Conservation (phyloP, 2,113 vertebrate species). For the Periophthalmodon schlosseri region DNA sequence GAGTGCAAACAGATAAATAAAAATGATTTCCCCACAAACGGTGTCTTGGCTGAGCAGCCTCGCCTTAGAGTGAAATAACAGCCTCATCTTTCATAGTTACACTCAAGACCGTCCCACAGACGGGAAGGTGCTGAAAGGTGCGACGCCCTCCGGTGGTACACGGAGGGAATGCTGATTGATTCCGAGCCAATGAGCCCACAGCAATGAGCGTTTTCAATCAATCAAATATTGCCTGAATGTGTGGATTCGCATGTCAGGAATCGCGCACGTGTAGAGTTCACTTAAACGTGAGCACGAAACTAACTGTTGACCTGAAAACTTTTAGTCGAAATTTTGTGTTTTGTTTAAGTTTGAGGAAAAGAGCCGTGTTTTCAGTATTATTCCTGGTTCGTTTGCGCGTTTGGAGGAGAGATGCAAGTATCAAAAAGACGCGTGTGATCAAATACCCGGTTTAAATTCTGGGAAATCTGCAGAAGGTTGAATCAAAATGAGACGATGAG, state of each 20-base stretch:
- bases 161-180: background rate
- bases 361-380: constrained; percentile 34
- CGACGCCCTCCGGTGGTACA: constrained; percentile 68
- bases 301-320: constrained; percentile 7
- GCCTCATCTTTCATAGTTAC: constrained; percentile 26
- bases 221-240: background rate
- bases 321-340: background rate
- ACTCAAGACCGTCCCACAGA: constrained; percentile 3
- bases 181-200: background rate
- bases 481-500: background rate
- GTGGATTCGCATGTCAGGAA: background rate
- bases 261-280: background rate
- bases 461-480: background rate
- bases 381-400: constrained; percentile 22
- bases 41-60: background rate
- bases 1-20: constrained; percentile 8
- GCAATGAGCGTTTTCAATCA: background rate
- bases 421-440: constrained; percentile 29
- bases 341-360: background rate
- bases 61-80: constrained; percentile 12
- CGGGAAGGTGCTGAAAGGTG: constrained; percentile 18
- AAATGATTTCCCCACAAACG: constrained; percentile 3
- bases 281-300: background rate
- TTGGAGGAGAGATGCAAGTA: background rate
- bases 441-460: background rate